These are phyloP conservation scores for Melinaea menophilus DNA, from an alignment of 2,888 invertebrate species.

Conservation along the genomic window DNA sequence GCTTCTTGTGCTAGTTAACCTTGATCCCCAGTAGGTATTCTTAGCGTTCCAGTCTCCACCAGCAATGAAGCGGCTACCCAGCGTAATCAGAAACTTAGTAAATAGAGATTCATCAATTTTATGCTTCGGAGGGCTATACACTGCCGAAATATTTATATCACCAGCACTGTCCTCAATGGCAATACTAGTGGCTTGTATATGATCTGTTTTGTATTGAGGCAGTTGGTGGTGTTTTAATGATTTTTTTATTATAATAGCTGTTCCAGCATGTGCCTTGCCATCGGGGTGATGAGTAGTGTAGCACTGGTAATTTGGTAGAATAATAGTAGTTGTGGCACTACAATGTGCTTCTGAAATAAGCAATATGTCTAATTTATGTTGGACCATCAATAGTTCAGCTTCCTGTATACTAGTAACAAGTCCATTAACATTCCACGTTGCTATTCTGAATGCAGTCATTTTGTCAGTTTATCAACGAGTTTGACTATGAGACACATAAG, in stretches of 20 bases:
- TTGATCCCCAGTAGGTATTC: slow-evolving; percentile 27
- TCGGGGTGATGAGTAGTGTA: slow-evolving; percentile 23
- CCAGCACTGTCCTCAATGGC: slow-evolving; percentile 10
- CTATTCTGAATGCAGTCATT: slow-evolving; percentile 21
- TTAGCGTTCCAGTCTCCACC: slow-evolving; percentile 33
- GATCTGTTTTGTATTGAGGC: slow-evolving; percentile 10
- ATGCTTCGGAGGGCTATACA: slow-evolving; percentile 24
- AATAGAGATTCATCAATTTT: slow-evolving; percentile 10
- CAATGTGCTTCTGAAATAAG: slow-evolving; percentile 31
- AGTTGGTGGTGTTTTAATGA: slow-evolving; percentile 17
- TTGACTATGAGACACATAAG: slow-evolving; percentile 26
- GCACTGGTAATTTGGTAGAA: slow-evolving; percentile 13
- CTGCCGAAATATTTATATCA: slow-evolving; percentile 2
- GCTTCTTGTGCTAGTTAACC: slow-evolving; percentile 21
- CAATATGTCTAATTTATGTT: slow-evolving; percentile 27
- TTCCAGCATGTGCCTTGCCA: slow-evolving; percentile 30
- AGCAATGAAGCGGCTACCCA: slow-evolving; percentile 22
- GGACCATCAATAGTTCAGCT: slow-evolving; percentile 17
- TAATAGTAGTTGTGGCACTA: slow-evolving; percentile 16
- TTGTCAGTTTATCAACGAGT: slow-evolving; percentile 17
- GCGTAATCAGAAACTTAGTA: slow-evolving; percentile 11
- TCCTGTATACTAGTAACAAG: slow-evolving; percentile 28
- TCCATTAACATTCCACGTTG: slow-evolving; percentile 33
- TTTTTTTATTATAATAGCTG: slow-evolving; percentile 17
- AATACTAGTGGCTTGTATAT: slow-evolving; percentile 23